These are phyloP conservation scores for Periophthalmus magnuspinnatus DNA, from an alignment of 2,797 vertebrate species.

Conservation along the genomic window DNA sequence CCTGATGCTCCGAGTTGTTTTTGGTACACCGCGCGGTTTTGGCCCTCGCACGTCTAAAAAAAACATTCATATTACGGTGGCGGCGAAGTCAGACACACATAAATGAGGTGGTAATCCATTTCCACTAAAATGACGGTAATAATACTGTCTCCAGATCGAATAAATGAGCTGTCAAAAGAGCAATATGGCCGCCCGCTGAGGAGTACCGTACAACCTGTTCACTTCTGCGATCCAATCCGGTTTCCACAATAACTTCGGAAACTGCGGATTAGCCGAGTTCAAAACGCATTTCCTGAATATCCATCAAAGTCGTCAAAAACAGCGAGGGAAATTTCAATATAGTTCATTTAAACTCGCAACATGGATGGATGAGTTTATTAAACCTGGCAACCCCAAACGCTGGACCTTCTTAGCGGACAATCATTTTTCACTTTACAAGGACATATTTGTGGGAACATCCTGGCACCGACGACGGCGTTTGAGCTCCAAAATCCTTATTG, in stretches of 20 bases:
- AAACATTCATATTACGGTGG: conserved; percentile 7
- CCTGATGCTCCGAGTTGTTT: conserved; percentile 17
- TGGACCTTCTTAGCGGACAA: conserved; percentile 59
- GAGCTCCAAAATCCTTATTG: conserved; percentile 61
- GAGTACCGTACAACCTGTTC: not conserved
- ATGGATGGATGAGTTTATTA: conserved; percentile 66
- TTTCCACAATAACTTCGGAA: conserved; percentile 15
- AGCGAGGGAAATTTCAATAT: conserved; percentile 54
- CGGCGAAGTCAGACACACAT: not conserved
- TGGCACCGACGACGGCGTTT: conserved; percentile 53
- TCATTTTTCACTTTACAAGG: conserved; percentile 71
- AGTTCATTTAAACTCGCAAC: conserved; percentile 61
- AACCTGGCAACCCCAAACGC: conserved; percentile 62
- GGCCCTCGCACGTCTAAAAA: not conserved
- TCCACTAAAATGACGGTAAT: conserved; percentile 6
- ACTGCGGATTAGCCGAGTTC: not conserved
- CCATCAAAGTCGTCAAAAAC: conserved; percentile 46
- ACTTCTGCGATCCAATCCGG: conserved; percentile 12
- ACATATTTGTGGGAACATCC: conserved; percentile 67
- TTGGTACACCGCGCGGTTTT: conserved; percentile 20
- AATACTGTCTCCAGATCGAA: conserved; percentile 8
- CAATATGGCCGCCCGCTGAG: not conserved
- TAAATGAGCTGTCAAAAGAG: not conserved
- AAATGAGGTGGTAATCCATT: conserved; percentile 12
- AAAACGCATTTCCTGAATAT: conserved; percentile 26